Base-by-base conservation (phyloP, 2,113 vertebrate genomes). In the Hemiscyllium ocellatum region DNA sequence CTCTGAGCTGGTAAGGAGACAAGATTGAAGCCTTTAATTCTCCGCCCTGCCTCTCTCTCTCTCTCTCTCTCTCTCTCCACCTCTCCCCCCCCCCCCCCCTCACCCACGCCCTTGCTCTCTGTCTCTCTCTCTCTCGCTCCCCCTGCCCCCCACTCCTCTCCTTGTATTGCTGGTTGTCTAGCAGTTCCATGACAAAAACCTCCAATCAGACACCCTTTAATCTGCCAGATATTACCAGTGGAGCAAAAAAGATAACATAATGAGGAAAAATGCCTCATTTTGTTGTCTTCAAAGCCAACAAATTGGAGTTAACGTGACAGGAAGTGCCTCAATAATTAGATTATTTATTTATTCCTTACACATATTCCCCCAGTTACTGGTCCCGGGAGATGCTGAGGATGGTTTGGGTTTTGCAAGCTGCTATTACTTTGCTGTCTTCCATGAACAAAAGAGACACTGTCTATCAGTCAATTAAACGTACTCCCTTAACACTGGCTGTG, bases 331-430 rank as follows among this genome's bases (percentile, higher is more conserved):
- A 98, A 98, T 98, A 98, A 98, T 98, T 98, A 98, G 98, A 98
- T 98, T 98, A 98, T 98, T 98, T 98, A 98, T 98, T 98, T 98
- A 98, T 98, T 98, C 98, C 98, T 98, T 98, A 99, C 98, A 98
- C 98, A 98, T 98, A 98, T 98, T 93, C 98, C 98, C 98, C 98
- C 97, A 98, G 98, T 98, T 98, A 98, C 98, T 98, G 97, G 98
- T 98, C 98, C 98, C 98, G 96, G 97, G 98, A 98, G 98, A 98
- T 97, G 97, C 98, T 97, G 97, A 98, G 97, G 97, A 98, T 98
- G 98, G 98, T 98, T 97, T 97, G 97, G 33, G 98, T 98, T 98
- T 98, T 98, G 72, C 98, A 98, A 98, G 98, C 98, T 98, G 98
- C 98, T 98, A 98, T 98, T 98, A 98, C 98, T 98, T 98, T 96